phyloP scores from a whole-genome alignment of 1,140 invertebrate species.

The Pseudomyrmex flavicornis region DNA sequence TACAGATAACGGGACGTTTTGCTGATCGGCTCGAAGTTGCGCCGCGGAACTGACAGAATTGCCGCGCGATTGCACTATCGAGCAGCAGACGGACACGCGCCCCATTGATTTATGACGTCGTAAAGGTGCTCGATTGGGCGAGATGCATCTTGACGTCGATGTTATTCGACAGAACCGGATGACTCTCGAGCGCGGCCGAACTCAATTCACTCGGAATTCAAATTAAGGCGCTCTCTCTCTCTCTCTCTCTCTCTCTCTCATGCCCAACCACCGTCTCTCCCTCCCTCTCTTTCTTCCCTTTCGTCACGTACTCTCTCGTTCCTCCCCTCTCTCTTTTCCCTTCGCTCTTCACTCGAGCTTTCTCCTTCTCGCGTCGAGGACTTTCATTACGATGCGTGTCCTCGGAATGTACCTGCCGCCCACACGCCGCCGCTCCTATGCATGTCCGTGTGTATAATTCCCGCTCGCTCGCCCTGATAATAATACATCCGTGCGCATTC shows the following conservation, averaged over 20 bases:
- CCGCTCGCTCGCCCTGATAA: constrained; percentile 14
- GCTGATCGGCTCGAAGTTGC: constrained; percentile 4
- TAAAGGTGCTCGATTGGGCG: constrained; percentile 61
- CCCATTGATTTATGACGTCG: constrained; percentile 42
- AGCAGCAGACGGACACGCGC: constrained; percentile 21
- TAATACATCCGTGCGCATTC: constrained; percentile 31
- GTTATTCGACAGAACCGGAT: constrained; percentile 73
- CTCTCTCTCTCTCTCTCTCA: constrained; percentile 52
- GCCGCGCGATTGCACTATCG: constrained; percentile 31
- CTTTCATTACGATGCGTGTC: constrained; percentile 63
- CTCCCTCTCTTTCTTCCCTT: constrained; percentile 27
- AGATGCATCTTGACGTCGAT: constrained; percentile 52
- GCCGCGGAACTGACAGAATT: constrained; percentile 12
- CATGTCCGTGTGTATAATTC: constrained; percentile 46
- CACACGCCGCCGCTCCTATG: constrained; percentile 50
- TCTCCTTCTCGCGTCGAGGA: constrained; percentile 29
- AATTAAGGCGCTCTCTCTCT: constrained; percentile 71
- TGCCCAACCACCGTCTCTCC: constrained; percentile 54
- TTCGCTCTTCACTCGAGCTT: constrained; percentile 29
- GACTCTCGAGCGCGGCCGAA: constrained; percentile 69
- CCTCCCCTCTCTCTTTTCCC: constrained; percentile 11
- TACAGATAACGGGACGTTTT: constrained; percentile 6
- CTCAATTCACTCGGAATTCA: constrained; percentile 79
- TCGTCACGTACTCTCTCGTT: constrained; percentile 2
- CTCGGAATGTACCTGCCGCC: constrained; percentile 57